Conservation (phyloP, 2,113 vertebrate genomes). For the Hyperoodon ampullatus region DNA sequence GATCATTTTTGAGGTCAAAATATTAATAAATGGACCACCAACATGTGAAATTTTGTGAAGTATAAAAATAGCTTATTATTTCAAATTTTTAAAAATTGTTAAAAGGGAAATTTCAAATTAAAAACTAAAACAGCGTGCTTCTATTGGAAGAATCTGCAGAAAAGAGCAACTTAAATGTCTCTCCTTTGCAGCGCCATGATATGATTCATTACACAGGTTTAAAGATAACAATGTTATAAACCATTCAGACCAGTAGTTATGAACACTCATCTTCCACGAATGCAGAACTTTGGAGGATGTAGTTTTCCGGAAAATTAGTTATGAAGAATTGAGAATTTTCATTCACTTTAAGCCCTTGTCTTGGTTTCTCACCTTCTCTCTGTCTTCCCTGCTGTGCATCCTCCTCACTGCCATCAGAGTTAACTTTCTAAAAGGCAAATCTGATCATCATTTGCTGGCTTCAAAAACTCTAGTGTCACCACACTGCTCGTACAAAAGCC, state of each 20-base stretch:
- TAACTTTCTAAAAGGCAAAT: conserved; percentile 40
- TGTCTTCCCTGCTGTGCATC: neutral
- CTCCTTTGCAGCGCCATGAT: neutral
- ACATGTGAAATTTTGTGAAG: neutral
- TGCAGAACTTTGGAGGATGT: neutral
- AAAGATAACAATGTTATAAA: neutral
- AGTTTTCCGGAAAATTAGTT: conserved; percentile 13
- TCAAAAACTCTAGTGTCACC: neutral
- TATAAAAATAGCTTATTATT: conserved; percentile 22
- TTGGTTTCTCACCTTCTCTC: neutral
- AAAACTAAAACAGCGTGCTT: neutral
- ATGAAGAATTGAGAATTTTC: conserved; percentile 15
- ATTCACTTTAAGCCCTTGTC: neutral
- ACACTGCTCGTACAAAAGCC: neutral
- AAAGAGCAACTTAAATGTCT: conserved; percentile 26
- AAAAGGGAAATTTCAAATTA: conserved; percentile 11
- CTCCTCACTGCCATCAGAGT: neutral
- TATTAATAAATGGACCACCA: conserved; percentile 3
- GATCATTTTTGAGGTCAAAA: conserved; percentile 6
- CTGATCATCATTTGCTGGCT: conserved; percentile 11
- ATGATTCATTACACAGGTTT: neutral
- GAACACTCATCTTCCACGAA: neutral
- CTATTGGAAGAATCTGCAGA: neutral
- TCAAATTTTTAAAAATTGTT: conserved; percentile 22
- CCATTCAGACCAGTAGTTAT: neutral